phyloP scores from a whole-genome alignment of 2,888 invertebrate genomes.

The Andrena marginata region DNA sequence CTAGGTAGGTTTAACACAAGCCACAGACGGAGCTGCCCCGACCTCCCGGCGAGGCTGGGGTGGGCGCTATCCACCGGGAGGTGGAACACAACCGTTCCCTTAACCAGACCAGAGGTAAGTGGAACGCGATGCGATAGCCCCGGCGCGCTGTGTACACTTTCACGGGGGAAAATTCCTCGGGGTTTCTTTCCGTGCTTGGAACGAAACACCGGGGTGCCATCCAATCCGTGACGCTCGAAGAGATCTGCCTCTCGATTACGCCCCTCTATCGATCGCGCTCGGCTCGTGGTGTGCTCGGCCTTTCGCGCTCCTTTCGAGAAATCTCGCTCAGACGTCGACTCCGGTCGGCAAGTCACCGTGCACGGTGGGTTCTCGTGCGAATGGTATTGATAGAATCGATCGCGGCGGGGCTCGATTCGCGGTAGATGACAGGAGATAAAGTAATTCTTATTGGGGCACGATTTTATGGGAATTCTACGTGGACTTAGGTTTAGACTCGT shows the following conservation, averaged over 20 bases:
- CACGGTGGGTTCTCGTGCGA: neutral
- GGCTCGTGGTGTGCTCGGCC: neutral
- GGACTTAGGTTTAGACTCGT: too few relatives aligned
- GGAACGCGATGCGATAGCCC: conserved; percentile 10
- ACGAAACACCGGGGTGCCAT: conserved; percentile 20
- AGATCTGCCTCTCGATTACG: conserved; percentile 27
- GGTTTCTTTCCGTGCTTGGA: conserved; percentile 10
- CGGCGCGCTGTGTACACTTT: neutral
- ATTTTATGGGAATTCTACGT: neutral
- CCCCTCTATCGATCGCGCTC: conserved; percentile 13
- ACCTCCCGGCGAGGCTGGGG: conserved; percentile 6
- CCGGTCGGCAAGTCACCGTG: neutral
- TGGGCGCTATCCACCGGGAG: conserved; percentile 1
- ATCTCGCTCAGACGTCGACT: neutral
- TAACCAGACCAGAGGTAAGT: conserved; percentile 13
- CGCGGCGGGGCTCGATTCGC: neutral
- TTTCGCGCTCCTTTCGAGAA: neutral
- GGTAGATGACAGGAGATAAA: neutral
- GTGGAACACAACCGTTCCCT: neutral
- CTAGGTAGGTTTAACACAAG: conserved; percentile 43
- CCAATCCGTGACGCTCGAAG: conserved; percentile 1
- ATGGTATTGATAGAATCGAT: neutral
- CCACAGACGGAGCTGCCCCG: conserved; percentile 15
- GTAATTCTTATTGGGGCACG: neutral
- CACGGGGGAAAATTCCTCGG: conserved; percentile 7